phyloP scores from a whole-genome alignment of 2,113 vertebrate species.

The Ptilonorhynchus violaceus region DNA sequence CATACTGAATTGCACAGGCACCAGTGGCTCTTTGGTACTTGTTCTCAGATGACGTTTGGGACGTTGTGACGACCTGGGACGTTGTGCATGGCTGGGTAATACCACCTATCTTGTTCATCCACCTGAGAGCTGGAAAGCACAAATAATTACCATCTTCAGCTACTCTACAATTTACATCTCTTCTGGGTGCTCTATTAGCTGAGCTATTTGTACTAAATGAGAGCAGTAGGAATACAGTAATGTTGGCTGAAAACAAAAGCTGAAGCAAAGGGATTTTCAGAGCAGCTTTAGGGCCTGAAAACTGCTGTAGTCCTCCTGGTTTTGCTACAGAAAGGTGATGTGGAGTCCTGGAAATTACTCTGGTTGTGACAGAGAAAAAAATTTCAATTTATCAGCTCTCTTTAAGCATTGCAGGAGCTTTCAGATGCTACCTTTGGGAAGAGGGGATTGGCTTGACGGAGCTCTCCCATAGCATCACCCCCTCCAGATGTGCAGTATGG shows the following conservation, averaged over 20 bases:
- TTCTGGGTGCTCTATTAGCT: background rate
- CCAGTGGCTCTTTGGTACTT: background rate
- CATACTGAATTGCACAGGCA: background rate
- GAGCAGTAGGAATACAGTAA: background rate
- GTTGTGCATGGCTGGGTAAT: background rate
- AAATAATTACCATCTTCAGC: background rate
- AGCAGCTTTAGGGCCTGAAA: background rate
- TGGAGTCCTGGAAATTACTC: background rate
- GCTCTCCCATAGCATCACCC: background rate
- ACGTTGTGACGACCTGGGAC: too few relatives aligned
- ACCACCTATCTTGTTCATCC: background rate
- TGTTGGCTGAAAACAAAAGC: background rate
- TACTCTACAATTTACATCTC: background rate
- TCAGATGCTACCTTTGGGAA: background rate
- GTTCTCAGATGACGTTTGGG: background rate
- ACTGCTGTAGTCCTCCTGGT: background rate
- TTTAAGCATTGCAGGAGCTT: background rate
- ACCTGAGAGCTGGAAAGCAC: background rate
- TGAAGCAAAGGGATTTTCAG: background rate
- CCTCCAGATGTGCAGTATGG: background rate
- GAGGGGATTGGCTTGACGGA: background rate
- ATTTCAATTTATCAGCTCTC: background rate
- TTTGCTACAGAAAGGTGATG: background rate
- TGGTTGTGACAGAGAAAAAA: background rate
- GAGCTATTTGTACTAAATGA: background rate